These are phyloP conservation scores for Phainopepla nitens DNA, from an alignment of 2,113 vertebrate genomes.

Conservation along the genomic window DNA sequence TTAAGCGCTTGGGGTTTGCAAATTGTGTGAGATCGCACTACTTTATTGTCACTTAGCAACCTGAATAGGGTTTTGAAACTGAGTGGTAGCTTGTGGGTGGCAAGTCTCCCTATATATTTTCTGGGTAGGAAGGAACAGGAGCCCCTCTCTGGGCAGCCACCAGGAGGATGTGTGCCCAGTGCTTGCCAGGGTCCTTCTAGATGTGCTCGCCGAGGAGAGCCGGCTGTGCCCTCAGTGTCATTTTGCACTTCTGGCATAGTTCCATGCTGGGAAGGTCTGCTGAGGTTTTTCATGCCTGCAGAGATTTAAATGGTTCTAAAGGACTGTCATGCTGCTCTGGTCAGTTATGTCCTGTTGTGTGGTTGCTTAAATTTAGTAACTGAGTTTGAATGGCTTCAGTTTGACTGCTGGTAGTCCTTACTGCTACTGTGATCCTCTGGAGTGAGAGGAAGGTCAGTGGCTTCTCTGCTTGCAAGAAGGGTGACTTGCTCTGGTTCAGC, in stretches of 20 bases:
- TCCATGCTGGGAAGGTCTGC: slow-evolving; percentile 22
- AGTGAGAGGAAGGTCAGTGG: not conserved
- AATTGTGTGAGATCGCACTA: not conserved
- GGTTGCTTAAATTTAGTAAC: slow-evolving; percentile 46
- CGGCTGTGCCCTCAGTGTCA: not conserved
- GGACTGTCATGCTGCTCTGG: slow-evolving; percentile 31
- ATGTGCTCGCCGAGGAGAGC: not conserved
- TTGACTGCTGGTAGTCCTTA: not conserved
- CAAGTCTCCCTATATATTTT: not conserved
- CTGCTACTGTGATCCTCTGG: not conserved
- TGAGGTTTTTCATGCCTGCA: slow-evolving; percentile 24
- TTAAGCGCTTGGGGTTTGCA: not conserved
- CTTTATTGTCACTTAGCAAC: slow-evolving; percentile 58
- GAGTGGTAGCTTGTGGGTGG: not conserved
- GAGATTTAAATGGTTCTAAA: slow-evolving; percentile 48
- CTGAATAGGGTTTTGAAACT: not conserved
- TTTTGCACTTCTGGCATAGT: slow-evolving; percentile 8
- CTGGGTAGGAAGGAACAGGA: not conserved
- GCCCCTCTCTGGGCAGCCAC: not conserved
- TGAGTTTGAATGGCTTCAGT: not conserved
- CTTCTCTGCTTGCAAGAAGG: not conserved
- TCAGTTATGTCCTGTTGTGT: slow-evolving; percentile 32
- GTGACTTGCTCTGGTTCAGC: not conserved
- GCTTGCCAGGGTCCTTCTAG: not conserved
- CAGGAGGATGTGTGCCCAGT: not conserved